phyloP scores from a whole-genome alignment of 2,113 vertebrate species.

The Rissa tridactyla region DNA sequence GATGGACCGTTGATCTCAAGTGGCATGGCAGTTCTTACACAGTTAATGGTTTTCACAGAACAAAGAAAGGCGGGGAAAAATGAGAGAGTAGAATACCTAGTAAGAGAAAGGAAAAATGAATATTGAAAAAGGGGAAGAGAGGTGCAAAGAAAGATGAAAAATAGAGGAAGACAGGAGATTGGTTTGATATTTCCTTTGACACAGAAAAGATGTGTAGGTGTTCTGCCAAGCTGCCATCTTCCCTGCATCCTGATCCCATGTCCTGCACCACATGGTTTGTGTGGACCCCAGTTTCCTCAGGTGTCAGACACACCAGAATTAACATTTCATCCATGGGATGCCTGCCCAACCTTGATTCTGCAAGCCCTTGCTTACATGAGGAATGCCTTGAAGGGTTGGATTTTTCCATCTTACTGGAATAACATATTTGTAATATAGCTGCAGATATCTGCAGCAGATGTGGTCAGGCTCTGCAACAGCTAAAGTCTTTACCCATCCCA shows the following conservation, averaged over 20 bases:
- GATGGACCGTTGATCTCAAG: not conserved
- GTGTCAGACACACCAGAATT: conserved; percentile 1
- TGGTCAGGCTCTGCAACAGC: conserved; percentile 8
- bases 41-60: not conserved
- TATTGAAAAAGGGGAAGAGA: not conserved
- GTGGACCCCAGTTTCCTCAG: not conserved
- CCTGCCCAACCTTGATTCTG: conserved; percentile 24
- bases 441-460: not conserved
- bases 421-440: not conserved
- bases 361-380: conserved; percentile 32
- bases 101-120: not conserved
- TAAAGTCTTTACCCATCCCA: conserved; percentile 9
- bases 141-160: not conserved
- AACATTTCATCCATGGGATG: conserved; percentile 42
- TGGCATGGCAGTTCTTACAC: not conserved
- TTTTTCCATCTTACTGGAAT: conserved; percentile 28
- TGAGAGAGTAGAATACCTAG: not conserved
- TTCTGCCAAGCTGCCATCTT: conserved; percentile 33
- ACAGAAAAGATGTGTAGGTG: not conserved
- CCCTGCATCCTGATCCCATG: not conserved
- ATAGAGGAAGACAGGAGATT: not conserved
- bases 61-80: not conserved
- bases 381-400: conserved; percentile 29
- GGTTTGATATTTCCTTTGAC: not conserved
- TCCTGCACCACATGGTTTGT: not conserved